These are phyloP conservation scores for Apamea crenata DNA, from an alignment of 2,888 invertebrate genomes.

Conservation along the genomic window DNA sequence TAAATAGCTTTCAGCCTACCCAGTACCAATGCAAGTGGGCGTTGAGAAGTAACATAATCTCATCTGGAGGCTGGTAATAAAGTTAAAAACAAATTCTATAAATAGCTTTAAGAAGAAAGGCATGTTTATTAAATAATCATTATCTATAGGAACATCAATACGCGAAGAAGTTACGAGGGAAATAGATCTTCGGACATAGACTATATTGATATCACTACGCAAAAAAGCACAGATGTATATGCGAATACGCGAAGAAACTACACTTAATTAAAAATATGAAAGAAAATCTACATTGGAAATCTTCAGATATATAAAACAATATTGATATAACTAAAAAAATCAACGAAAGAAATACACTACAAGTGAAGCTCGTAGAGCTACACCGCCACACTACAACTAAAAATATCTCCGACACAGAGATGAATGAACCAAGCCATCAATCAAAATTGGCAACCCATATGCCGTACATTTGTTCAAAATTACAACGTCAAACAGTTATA, in stretches of 20 bases:
- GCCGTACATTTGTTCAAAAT: constrained; percentile 66
- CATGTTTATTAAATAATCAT: not conserved
- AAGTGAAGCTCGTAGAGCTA: constrained; percentile 2
- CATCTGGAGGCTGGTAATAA: not conserved
- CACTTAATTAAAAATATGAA: not conserved
- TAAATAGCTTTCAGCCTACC: not conserved
- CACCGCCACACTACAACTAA: constrained; percentile 27
- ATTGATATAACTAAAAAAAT: not conserved
- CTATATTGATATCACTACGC: not conserved
- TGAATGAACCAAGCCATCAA: constrained; percentile 57
- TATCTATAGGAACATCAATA: not conserved
- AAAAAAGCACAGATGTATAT: not conserved
- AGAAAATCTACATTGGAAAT: not conserved
- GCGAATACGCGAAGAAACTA: not conserved
- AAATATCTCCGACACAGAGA: constrained; percentile 39
- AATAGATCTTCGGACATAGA: not conserved
- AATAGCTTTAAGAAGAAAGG: not conserved
- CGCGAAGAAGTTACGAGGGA: no score
- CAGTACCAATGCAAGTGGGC: constrained; percentile 19
- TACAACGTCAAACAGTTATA: constrained; percentile 85
- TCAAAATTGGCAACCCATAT: constrained; percentile 64
- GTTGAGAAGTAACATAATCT: constrained; percentile 13
- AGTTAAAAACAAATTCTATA: constrained; percentile 12
- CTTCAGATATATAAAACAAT: not conserved
- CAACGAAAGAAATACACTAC: not conserved